Evolutionary conservation across 1,140 invertebrate genomes (phyloP).

Genomic region (Bactericera cockerelli): DNA sequence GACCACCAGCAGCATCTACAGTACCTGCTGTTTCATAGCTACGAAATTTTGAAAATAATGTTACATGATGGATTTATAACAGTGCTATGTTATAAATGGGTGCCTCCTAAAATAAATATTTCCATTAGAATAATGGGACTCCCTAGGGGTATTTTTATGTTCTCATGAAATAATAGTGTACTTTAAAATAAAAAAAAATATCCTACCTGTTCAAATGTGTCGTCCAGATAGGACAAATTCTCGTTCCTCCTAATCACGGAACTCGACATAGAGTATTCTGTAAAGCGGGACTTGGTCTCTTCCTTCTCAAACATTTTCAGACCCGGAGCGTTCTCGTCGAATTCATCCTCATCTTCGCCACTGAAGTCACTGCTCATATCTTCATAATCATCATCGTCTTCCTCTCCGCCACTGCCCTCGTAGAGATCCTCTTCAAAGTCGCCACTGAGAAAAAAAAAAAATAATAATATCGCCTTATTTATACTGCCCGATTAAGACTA

Average conservation of each 20-base stretch:
- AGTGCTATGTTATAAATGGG: too few relatives aligned
- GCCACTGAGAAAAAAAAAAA: not conserved
- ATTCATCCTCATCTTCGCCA: conserved; percentile 32
- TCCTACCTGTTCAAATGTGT: conserved; percentile 73
- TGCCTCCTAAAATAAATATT: too few relatives aligned
- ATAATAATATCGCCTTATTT: too few relatives aligned
- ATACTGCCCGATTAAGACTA: too few relatives aligned
- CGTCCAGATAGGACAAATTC: conserved; percentile 66
- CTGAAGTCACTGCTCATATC: conserved; percentile 29
- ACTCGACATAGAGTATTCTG: conserved; percentile 86
- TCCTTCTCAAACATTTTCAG: conserved; percentile 41
- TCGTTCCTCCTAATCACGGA: conserved; percentile 78
- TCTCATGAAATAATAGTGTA: too few relatives aligned
- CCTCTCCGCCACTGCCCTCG: conserved; percentile 26
- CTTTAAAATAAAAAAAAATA: too few relatives aligned
- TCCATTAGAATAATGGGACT: too few relatives aligned
- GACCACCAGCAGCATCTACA: too few relatives aligned
- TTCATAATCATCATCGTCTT: conserved; percentile 31
- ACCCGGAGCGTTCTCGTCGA: conserved; percentile 36
- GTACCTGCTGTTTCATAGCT: too few relatives aligned
- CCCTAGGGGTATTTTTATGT: too few relatives aligned
- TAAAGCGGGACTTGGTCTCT: conserved; percentile 80
- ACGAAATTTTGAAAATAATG: too few relatives aligned
- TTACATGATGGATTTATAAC: too few relatives aligned
- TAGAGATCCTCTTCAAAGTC: conserved; percentile 22